phyloP scores from a whole-genome alignment of 2,113 vertebrate genomes.

The Antechinus stuartii region DNA sequence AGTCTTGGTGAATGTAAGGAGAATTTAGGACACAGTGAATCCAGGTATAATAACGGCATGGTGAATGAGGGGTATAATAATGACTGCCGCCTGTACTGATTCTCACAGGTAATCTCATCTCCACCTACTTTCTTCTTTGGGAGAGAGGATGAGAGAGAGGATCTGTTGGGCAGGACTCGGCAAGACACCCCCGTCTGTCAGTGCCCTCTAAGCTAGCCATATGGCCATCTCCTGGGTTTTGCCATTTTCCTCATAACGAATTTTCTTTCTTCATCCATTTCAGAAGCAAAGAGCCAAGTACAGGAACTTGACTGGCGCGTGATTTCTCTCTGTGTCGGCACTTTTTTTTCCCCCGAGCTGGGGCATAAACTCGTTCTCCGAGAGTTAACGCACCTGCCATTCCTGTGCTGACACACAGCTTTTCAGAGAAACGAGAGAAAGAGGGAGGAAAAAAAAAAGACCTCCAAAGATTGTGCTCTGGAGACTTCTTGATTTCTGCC shows the following conservation, averaged over 20 bases:
- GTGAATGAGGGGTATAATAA: not conserved
- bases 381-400: slow-evolving; percentile 95
- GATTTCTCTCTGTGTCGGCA: slow-evolving; percentile 80
- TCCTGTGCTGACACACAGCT: slow-evolving; percentile 92
- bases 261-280: slow-evolving; percentile 22
- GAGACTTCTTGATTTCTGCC: slow-evolving; percentile 88
- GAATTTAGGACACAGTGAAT: not conserved
- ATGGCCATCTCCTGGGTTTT: slow-evolving; percentile 27
- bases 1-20: not conserved
- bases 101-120: not conserved
- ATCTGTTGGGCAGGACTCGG: not conserved
- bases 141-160: not conserved
- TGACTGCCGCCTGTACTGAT: not conserved
- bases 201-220: not conserved
- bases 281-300: slow-evolving; percentile 30
- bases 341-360: slow-evolving; percentile 79
- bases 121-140: not conserved
- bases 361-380: slow-evolving; percentile 91
- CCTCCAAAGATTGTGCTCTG: slow-evolving; percentile 81
- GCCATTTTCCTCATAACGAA: not conserved
- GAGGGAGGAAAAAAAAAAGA: slow-evolving; percentile 76
- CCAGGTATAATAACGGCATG: not conserved
- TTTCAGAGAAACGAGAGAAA: slow-evolving; percentile 85
- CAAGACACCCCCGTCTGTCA: slow-evolving; percentile 15
- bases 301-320: slow-evolving; percentile 69